Base-by-base conservation (phyloP, 2,888 invertebrate genomes). In the Artemia sinica region DNA sequence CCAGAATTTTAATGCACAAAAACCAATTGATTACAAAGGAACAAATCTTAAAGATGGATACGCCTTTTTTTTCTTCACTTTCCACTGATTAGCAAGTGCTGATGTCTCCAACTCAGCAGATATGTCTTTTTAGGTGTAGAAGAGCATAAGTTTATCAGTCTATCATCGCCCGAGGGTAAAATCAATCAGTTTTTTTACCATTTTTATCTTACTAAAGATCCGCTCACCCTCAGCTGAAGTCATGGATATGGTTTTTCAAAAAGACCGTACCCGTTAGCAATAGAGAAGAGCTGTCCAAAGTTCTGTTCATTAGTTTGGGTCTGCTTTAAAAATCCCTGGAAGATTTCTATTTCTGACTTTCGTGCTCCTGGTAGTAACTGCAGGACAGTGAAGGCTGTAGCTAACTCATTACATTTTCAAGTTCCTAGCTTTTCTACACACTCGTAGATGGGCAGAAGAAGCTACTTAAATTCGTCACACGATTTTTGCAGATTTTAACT, bases 321-420 rank as follows among this genome's bases (percentile, higher is more conserved):
- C 52, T 52, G 52, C 52, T 52, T 52, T 52, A 52, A 52, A 52
- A 52, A 14, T 52, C 14, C 52, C 52, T 52, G 52, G 52, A 52
- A 1, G 52, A 52, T 52, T 52, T 28, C 28, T 28, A 28, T 28
- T 28, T 28, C 28, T 4, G 28, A 28, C 28, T 28, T 28, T 4
- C 1, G 52, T 4, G 13, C 52, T 52, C 52, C 52, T 4, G 52
- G 52, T 52, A 4, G 52, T 4, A 52, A 3, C 52, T 52, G 52
- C 14, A 52, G 52, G 14, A 52, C 52, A 52, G 52, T 13, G 52
- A 52, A 52, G 52, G 52, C 52, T 52, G 52, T 14, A 2, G 52
- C 52, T 52, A 52, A 52, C 52, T 52, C 52, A 52, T 4, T 52
- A 52, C 52, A 52, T 52, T 52, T 4, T 52, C 2, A 52, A 52